Conservation (phyloP, 2,888 invertebrate species). For the Lasioglossum oenotherae region DNA sequence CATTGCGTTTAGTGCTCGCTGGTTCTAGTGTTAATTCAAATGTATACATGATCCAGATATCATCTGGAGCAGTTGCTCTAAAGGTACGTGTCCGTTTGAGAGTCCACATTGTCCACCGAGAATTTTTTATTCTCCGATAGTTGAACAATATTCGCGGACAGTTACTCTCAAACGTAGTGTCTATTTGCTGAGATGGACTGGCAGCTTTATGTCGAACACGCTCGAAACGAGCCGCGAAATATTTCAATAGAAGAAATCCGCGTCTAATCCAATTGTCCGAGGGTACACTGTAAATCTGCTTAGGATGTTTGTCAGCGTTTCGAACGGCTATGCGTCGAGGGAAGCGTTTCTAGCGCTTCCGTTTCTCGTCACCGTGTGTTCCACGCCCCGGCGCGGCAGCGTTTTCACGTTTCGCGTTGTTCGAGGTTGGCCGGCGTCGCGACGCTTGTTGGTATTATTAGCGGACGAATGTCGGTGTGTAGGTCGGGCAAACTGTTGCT, state of each 20-base stretch:
- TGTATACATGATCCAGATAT: too few relatives aligned
- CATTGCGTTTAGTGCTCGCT: too few relatives aligned
- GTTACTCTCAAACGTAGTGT: too few relatives aligned
- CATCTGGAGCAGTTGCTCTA: too few relatives aligned
- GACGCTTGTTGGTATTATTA: conserved; percentile 70
- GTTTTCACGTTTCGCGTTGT: conserved; percentile 3
- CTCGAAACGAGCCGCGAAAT: background rate
- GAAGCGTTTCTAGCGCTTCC: background rate
- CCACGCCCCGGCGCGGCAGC: background rate
- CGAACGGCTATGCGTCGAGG: background rate
- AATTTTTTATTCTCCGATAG: too few relatives aligned
- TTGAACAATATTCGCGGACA: too few relatives aligned
- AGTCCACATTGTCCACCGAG: too few relatives aligned
- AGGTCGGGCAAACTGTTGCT: conserved; percentile 71
- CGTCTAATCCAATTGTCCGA: background rate
- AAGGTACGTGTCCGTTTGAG: too few relatives aligned
- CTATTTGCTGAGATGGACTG: too few relatives aligned
- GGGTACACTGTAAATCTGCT: background rate
- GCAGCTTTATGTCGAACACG: background rate
- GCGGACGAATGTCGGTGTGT: conserved; percentile 75
- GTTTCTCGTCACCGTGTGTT: background rate
- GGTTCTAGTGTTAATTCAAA: too few relatives aligned
- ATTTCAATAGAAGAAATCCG: background rate
- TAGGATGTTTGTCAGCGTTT: background rate
- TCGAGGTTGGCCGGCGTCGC: conserved; percentile 3